Base-by-base conservation (phyloP, 2,113 vertebrate species). In the Emydocephalus ijimae region DNA sequence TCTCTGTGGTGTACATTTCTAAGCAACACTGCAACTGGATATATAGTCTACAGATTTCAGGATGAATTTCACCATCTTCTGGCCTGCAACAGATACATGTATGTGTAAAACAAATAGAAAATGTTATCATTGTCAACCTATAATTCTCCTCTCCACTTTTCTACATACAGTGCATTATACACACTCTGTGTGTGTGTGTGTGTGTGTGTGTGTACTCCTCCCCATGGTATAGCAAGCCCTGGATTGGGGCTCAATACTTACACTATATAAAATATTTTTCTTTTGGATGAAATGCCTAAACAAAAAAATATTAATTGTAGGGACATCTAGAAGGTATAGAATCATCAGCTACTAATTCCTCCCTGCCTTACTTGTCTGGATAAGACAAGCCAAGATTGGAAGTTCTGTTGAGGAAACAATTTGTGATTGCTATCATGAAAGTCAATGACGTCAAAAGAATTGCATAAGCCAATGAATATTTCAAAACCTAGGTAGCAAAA, bases 1-100 rank as follows among this genome's bases (percentile, higher is more conserved):
- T 99, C 98, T 99, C 99, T 74, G 99, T 98, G 93, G 99, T 99
- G 95, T 99, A 99, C 99, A 99, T 99, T 98, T 99, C 99, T 97
- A 99, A 97, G 96, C 99, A 99, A 96, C 99, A 99, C 94, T 99
- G 99, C 93, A 99, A 97, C 98, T 99, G 99, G 96, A 99, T 99
- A 93, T 99, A 99, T 92, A 99, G 97, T 93, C 99, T 97, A 95
- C 99, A 99, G 96, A 99, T 99, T 98, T 99, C 99, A 91, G 99
- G 99, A 95, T 99, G 99, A 97, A 99, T 99, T 96, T 99, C 99
- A 92, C 98, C 99, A 56, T 99, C 99, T 98, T 99, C 99, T 29
- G 99, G 98, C 95, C 99, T 99, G 97, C 64, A 69, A 69, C 15
- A 69, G 29, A 69, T 69, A 69, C 18, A 7, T 69, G 64, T n/a